Base-by-base conservation (phyloP, 2,797 vertebrate species). In the Rhinella marina region DNA sequence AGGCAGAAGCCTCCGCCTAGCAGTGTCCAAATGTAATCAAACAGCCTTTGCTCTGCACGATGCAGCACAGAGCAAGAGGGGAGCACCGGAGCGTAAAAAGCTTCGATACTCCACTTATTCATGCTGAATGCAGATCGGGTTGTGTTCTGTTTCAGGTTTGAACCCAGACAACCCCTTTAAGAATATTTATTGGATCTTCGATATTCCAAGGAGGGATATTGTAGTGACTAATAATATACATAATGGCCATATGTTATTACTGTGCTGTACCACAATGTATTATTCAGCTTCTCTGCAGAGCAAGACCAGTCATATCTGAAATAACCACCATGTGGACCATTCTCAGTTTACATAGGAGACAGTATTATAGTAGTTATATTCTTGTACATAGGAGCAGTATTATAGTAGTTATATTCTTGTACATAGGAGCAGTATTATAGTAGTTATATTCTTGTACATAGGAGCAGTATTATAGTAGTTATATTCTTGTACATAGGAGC, bases 391-490 rank as follows among this genome's bases (percentile, higher is more conserved):
- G 57, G 57, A 8, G 9, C 23, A 11, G 23, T 64, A 64, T 64
- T 64, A 61, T 61, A 61, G 17, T 23, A 62, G 59, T 62, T 21
- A 62, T 62, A 62, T 62, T 62, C 59, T 62, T 66, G 17, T 61
- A 19, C 19, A 62, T n/a, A 62, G 61, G 64, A n/a, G 62, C 23
- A 11, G 23, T 64, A 64, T 64, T 64, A 61, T 61, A 61, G 17
- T 23, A 62, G 59, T 62, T 21, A 62, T 62, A 62, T 62, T 62
- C 59, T 62, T 66, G 17, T 61, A 19, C 19, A 62, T n/a, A 62
- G 61, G 64, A n/a, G n/a, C 64, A 68, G 64, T 68, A 68, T 68
- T 68, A 68, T 68, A 68, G 64, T 68, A 68, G 64, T 68, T 68
- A 68, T 68, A 68, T 68, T 68, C 64, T 14, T 68, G 64, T 68